Base-by-base conservation (phyloP, 2,797 vertebrate genomes). In the Lacerta bilineata region DNA sequence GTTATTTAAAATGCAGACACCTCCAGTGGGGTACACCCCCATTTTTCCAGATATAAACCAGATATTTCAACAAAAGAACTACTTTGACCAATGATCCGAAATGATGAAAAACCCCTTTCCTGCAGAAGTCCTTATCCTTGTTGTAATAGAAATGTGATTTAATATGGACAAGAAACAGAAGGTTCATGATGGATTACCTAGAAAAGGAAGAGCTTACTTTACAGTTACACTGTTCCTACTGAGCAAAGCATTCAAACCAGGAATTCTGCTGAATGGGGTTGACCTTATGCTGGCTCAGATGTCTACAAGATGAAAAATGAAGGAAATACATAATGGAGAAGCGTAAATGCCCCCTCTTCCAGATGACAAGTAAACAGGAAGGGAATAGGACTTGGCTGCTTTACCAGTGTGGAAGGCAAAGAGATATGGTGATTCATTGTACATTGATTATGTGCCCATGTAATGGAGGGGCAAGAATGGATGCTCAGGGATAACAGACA, bases 1-100 rank as follows among this genome's bases (percentile, higher is more conserved):
- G 79, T 43, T 15, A 74, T 64, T 55, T 41, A 66, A 72, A 76
- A 87, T 91, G 83, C 25, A 80, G 0, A 55, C 46, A n/a, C 41
- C 85, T 39, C 36, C 87, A 15, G 61, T 88, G 68, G 41, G 23
- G 78, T 33, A 89, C 0, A 2, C 20, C 89, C 87, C 25, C 88
- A n/a, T 43, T 84, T 83, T 85, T 85, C 86, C 93, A 69, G 8
- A 86, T 33, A 85, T 6, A 71, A 39, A 17, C 39, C 71, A 74
- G 80, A 77, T 9, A 72, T 4, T 33, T 80, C 2, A 90, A 0
- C 4, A 90, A 86, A 89, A 88, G 20, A 2, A 88, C 23, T 39
- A 41, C 29, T 79, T 39, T 87, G 39, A 33, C 88, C 17, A 84
- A 0, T 69, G 15, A 41, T 50, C 72, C 80, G 69, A 72, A 74